Percentiles rank a stretch among this genome's conserved stretches.
Conservation (phyloP, 2,888 invertebrate species). For the Zygothrica quintamaculata region DNA sequence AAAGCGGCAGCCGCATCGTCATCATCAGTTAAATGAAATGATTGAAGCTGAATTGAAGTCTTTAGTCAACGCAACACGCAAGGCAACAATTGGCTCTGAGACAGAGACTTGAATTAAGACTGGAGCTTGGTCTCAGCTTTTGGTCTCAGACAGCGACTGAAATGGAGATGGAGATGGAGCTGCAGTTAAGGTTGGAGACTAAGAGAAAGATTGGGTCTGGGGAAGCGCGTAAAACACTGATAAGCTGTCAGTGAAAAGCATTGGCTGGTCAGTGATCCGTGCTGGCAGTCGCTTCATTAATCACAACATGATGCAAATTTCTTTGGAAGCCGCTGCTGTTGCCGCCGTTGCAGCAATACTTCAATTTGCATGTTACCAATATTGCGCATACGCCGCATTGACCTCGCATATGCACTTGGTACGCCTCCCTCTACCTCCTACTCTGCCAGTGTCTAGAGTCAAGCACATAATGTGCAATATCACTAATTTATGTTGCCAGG, state of each 20-base stretch:
- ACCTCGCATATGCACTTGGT: conserved; percentile 49
- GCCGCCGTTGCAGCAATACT: conserved; percentile 12
- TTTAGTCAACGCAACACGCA: conserved; percentile 79
- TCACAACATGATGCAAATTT: conserved; percentile 77
- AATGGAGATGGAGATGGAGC: too few relatives aligned
- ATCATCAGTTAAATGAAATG: conserved; percentile 80
- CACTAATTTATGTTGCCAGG: conserved; percentile 72
- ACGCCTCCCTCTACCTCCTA: conserved; percentile 3
- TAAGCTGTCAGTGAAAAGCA: conserved; percentile 70
- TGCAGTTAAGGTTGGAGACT: too few relatives aligned
- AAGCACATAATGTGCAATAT: conserved; percentile 72
- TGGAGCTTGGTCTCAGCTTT: too few relatives aligned
- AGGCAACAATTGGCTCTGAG: conserved; percentile 72
- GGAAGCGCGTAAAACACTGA: conserved; percentile 48
- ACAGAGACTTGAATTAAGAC: too few relatives aligned
- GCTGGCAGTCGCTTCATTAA: conserved; percentile 71
- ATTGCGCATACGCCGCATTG: conserved; percentile 76
- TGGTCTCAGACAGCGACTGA: too few relatives aligned
- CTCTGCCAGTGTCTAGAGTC: conserved; percentile 4
- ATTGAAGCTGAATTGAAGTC: conserved; percentile 80
- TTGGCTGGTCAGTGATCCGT: conserved; percentile 56
- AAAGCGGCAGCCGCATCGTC: conserved; percentile 58
- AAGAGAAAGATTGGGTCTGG: too few relatives aligned
- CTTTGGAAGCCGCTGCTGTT: conserved; percentile 54
- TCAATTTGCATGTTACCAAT: conserved; percentile 52